Base-by-base conservation (phyloP, 2,888 invertebrate genomes). In the Biston stratarius region DNA sequence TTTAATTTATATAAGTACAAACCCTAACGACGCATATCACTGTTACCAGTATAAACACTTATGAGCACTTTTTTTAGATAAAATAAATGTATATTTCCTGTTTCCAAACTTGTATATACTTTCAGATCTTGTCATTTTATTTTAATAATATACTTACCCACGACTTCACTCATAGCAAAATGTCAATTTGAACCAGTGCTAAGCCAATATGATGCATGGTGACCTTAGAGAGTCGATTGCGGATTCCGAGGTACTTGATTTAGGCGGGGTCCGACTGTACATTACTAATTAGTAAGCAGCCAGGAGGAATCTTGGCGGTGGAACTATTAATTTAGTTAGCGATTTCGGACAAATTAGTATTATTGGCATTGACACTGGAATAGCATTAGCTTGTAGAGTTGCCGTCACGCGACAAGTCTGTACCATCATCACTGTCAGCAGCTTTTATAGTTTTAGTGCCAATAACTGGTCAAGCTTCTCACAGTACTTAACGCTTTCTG, bases 191-290 rank as follows among this genome's bases (percentile, higher is more conserved):
- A 15, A 8, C 15, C 1, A 15, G 12, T 52, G 36, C n/a, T 36
- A 5, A 36, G 51, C 3, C 5, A 6, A 9, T 15, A 40, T 53
- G 40, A 15, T 55, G 44, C 8, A 10, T 42, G 6, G 6, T 12
- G 42, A 55, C 55, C 44, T 15, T 36, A 48, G 34, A 38, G 40
- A 65, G 36, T 45, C 49, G 53, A 68, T 71, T 68, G 58, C 58
- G 63, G 63, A 71, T 66, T 66, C 66, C 49, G 15, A 62, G 61
- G 65, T 55, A 49, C 40, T 33, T 44, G 65, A 61, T 71, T 68
- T 61, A 66, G 66, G 68, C 68, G 63, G 66, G 64, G 61, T 24
- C 61, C 55, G 66, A 66, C 71, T 58, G 49, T 65, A 63, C 71
- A 68, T 71, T 47, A 47, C 61, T 68, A 71, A 68, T 66, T 71